A percentile compares a stretch with the other conserved stretches of the same genome.
Evolutionary conservation across 2,797 vertebrate genomes (phyloP).

Genomic region (Esox masquinongy): DNA sequence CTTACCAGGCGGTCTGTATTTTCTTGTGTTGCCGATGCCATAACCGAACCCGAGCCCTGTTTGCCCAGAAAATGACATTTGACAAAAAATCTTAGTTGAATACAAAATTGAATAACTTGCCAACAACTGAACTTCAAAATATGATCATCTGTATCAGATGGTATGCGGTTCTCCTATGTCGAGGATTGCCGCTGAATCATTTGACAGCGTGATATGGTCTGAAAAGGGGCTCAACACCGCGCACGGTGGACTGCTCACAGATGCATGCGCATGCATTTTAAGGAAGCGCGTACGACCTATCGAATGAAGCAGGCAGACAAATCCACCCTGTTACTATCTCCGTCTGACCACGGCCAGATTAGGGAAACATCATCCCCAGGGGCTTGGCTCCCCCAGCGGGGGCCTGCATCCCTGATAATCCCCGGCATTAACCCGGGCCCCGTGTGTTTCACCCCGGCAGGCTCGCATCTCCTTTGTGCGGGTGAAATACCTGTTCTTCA

Average conservation of each 20-base stretch:
- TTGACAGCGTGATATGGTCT: not conserved
- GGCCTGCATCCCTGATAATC: too few relatives aligned
- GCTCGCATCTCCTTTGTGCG: conserved; percentile 91
- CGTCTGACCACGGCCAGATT: too few relatives aligned
- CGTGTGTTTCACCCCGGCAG: conserved; percentile 62
- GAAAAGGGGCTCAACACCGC: not conserved
- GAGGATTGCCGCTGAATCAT: not conserved
- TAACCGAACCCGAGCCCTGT: too few relatives aligned
- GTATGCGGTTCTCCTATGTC: not conserved
- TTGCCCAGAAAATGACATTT: too few relatives aligned
- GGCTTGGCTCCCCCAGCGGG: too few relatives aligned
- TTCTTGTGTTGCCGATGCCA: too few relatives aligned
- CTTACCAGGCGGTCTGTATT: too few relatives aligned
- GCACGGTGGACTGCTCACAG: not conserved
- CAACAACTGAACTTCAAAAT: too few relatives aligned
- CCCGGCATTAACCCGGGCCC: not conserved
- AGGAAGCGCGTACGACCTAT: not conserved
- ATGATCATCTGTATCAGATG: not conserved
- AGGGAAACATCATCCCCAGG: too few relatives aligned
- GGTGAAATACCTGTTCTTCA: conserved; percentile 97
- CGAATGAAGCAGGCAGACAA: not conserved
- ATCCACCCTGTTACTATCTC: not conserved
- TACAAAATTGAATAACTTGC: too few relatives aligned
- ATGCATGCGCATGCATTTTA: not conserved
- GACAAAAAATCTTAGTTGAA: too few relatives aligned